Evolutionary conservation across 2,888 invertebrate species (phyloP).

Genomic region (Ceraclea dissimilis): DNA sequence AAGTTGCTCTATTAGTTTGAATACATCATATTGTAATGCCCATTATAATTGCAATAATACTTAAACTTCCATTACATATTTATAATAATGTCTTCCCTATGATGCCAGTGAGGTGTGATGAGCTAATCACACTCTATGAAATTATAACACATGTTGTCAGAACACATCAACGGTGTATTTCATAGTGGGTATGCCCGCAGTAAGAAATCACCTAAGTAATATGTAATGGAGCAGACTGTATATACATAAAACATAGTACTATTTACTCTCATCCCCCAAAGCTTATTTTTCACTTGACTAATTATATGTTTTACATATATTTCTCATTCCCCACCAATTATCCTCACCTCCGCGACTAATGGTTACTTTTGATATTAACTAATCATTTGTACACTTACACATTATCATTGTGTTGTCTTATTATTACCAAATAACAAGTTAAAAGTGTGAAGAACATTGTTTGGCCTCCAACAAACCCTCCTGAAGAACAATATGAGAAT

Average conservation of each 20-base stretch:
- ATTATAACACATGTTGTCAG: no score
- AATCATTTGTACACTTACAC: neutral
- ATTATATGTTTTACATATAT: constrained; percentile 23
- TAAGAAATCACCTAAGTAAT: neutral
- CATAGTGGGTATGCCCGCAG: no score
- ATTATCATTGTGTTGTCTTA: neutral
- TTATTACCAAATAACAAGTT: constrained; percentile 33
- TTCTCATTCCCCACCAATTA: constrained; percentile 16
- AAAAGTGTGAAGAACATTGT: constrained; percentile 47
- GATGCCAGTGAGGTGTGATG: no score
- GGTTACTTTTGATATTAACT: neutral
- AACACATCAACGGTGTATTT: no score
- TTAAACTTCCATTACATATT: no score
- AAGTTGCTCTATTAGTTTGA: no score
- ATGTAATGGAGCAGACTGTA: constrained; percentile 2
- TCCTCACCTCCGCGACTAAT: constrained; percentile 5
- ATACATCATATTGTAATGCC: no score
- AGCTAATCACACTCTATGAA: no score
- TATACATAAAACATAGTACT: constrained; percentile 1
- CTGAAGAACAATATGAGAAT: constrained; percentile 37
- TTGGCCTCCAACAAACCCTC: constrained; percentile 46
- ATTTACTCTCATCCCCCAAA: constrained; percentile 9
- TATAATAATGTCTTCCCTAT: no score
- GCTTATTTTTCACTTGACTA: constrained; percentile 24
- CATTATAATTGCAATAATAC: no score